Evolutionary conservation across 2,797 vertebrate species (phyloP).

Genomic region (Onychomys leucogaster): DNA sequence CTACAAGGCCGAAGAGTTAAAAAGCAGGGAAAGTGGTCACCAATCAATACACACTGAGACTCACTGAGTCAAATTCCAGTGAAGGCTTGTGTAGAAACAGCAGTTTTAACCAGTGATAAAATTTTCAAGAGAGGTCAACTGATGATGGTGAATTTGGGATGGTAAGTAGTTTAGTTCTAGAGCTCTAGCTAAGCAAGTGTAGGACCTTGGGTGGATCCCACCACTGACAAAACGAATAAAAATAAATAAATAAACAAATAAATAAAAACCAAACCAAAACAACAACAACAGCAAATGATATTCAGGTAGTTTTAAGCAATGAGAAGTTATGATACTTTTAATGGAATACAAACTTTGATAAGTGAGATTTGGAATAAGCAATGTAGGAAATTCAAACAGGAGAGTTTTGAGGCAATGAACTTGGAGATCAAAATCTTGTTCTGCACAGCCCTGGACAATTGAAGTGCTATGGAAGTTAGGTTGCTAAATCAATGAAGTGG

Average conservation of each 20-base stretch:
- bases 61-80: background rate
- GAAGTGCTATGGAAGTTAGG: background rate
- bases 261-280: background rate
- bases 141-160: background rate
- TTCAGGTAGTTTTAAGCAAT: background rate
- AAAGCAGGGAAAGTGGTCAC: background rate
- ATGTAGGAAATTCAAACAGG: background rate
- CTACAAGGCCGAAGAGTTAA: background rate
- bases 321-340: background rate
- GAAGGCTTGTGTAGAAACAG: background rate
- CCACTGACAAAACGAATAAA: too few relatives aligned
- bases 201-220: background rate
- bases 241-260: background rate
- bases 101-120: background rate
- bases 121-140: background rate
- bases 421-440: background rate
- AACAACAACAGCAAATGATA: background rate
- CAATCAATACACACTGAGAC: background rate
- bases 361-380: background rate
- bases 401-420: background rate
- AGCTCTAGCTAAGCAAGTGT: background rate
- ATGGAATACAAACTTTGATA: background rate
- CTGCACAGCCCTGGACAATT: background rate
- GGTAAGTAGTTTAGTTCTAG: background rate
- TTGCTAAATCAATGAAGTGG: background rate